Conservation (phyloP, 2,113 vertebrate genomes). For the Melierax canorus region DNA sequence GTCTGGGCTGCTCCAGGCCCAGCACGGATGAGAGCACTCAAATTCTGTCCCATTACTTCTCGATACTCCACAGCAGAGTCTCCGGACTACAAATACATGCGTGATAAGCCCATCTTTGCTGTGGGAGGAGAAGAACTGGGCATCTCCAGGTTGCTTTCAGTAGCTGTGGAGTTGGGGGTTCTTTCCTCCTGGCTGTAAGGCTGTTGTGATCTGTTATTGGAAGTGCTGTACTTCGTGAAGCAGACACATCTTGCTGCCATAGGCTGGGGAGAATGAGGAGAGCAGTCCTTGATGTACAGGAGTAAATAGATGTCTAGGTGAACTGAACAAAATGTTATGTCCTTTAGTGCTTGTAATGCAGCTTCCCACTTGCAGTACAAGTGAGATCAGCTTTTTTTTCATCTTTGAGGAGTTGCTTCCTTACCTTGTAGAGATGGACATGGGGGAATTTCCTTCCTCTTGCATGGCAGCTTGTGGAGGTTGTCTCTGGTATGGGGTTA, state of each 20-base stretch:
- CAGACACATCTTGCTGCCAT: neutral
- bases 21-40: neutral
- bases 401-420: neutral
- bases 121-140: neutral
- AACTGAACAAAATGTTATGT: neutral
- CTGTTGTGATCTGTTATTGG: neutral
- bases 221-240: neutral
- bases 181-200: neutral
- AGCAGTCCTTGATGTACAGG: neutral
- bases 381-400: neutral
- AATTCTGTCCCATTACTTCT: neutral
- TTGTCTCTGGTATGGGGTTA: neutral
- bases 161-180: neutral
- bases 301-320: no score
- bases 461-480: neutral
- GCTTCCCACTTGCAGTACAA: neutral
- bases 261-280: neutral
- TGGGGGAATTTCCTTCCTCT: neutral
- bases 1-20: neutral
- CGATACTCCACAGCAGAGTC: accelerated
- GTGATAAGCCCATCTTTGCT: neutral
- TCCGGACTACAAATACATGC: accelerated
- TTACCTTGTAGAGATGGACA: neutral
- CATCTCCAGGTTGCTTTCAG: neutral
- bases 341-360: neutral